Base-by-base conservation (phyloP, 2,888 invertebrate species). In the Acanthoscelides obtectus region DNA sequence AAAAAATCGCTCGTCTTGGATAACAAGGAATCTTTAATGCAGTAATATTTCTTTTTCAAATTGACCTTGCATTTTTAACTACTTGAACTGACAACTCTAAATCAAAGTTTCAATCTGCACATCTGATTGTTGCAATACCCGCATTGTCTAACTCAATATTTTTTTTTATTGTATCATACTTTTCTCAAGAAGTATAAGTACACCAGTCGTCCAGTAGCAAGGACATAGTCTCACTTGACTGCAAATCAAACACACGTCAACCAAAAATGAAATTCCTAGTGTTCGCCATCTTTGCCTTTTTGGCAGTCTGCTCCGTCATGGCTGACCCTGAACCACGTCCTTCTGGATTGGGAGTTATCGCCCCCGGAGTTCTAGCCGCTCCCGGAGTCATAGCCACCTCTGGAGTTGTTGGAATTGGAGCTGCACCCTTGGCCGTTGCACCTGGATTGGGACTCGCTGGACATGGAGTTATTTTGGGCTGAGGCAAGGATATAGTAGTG, bases 231-330 rank as follows among this genome's bases (percentile, higher is more conserved):
- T 45, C 45, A 45, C 12, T 45, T 45, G 45, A 45, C 45, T 12
- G 17, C 45, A 45, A 12, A 45, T 1, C 45, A 45, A 45, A 3
- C 45, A 45, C 45, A 45, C 45, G 12, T 12, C 5, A 20, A 22
- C 12, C 63, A 20, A 79, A 75, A 67, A 80, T 79, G 79, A 78
- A 79, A 74, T 73, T 76, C 74, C 64, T 79, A 22, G 22, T 79
- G 20, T 72, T 79, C 69, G 78, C 74, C 70, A 22, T 80, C 27
- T 67, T 80, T 68, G 78, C 74, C 73, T 21, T 78, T 22, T 71
- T 79, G 72, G 78, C 77, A 66, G 64, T 78, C 17, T 74, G 73
- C 20, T 75, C 75, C 6, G 77, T 75, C 66, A 22, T 64, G 25
- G 74, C 74, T 12, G 45, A 45, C n/a, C 64, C 70, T 67, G 22